Evolutionary conservation across 92 coral and sea anemone species (phyloP), one percentile per base, ranked within the genome.

Genomic region (Phenganax stokvisi): DNA sequence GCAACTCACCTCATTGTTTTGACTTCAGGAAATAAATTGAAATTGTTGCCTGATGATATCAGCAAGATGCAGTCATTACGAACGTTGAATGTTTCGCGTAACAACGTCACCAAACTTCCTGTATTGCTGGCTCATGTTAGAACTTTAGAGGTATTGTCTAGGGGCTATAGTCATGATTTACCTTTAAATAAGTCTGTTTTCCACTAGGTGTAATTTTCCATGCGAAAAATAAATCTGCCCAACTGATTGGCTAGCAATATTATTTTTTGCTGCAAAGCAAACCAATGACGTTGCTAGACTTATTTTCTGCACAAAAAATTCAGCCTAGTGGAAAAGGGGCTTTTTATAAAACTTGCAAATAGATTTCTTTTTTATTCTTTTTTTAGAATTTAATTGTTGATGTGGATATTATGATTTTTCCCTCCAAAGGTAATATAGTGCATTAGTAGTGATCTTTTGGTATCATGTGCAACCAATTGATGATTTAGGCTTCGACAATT

Each of bases 361-460:
- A 59, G 27, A 59, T 59, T 1, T 59, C n/a, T 59, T 59, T 2
- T 67, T 16, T 2, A 53, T 84, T 54, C 0, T 86, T 57, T 75
- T 76, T 81, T 10, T 79, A 93, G 98, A 90, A 88, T 55, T 88
- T 94, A 25, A 84, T 86, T 51, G 89, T 94, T 74, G 98, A 94
- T 83, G 86, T 72, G 3, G 90, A 89, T 58, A 81, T 27, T 25
- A 77, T 94, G 76, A 68, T 81, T 54, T 87, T 92, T 59, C 98
- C 98, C 15, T 93, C 98, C 37, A 85, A 86, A 89, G 98, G 98
- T 93, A 86, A 72, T 10, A 54, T 7, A 44, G 6, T 17, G 16
- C 70, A 64, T 6, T 20, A 59, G 0, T n/a, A 12, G 20, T 6
- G 29, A 17, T 6, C 27, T 17, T 11, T 9, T 64, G 70, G 12